These are phyloP conservation scores for Bufo gargarizans DNA, from an alignment of 2,113 vertebrate genomes.

Conservation along the genomic window DNA sequence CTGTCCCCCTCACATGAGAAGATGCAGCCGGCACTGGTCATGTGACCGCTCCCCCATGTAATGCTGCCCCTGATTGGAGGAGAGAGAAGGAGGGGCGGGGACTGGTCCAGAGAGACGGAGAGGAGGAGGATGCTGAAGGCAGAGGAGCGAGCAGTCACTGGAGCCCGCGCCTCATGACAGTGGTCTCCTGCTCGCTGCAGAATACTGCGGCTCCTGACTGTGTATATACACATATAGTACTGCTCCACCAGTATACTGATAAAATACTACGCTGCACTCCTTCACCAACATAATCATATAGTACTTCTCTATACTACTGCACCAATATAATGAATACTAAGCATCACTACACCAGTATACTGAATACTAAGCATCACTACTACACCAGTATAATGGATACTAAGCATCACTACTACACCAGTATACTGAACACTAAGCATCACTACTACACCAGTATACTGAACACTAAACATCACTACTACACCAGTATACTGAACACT, in stretches of 20 bases:
- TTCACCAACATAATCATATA: not conserved
- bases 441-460: not conserved
- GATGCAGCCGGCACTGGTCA: slow-evolving; percentile 17
- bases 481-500: not conserved
- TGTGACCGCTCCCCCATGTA: slow-evolving; percentile 46
- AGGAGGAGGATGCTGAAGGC: not conserved
- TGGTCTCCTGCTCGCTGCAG: not conserved
- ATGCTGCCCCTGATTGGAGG: not conserved
- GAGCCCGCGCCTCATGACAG: not conserved
- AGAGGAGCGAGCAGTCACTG: not conserved
- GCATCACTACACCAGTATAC: not conserved
- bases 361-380: too few relatives aligned
- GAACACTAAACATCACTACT: too few relatives aligned
- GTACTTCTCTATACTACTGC: too few relatives aligned
- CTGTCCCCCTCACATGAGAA: not conserved
- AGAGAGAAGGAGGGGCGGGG: not conserved
- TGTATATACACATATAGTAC: too few relatives aligned
- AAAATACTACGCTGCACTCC: too few relatives aligned
- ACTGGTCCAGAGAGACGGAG: not conserved
- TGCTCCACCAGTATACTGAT: too few relatives aligned
- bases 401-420: too few relatives aligned
- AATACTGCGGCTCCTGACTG: not conserved
- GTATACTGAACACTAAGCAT: too few relatives aligned
- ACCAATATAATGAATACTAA: not conserved
- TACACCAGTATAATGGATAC: not conserved